Conservation (phyloP, 1,140 invertebrate genomes). For the Atta texana region DNA sequence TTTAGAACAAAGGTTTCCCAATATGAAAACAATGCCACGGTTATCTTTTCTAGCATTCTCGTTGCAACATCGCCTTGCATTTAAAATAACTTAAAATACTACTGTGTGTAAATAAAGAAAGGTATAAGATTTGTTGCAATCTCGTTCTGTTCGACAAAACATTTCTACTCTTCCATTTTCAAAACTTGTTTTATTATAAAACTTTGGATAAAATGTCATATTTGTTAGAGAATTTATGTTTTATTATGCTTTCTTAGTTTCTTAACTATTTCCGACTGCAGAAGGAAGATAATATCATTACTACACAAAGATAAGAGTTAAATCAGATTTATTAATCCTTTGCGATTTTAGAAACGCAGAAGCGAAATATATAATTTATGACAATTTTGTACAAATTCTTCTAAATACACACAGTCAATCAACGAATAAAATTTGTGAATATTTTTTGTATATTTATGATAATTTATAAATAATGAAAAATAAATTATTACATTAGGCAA, state of each 20-base stretch:
- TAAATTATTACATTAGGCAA: background rate
- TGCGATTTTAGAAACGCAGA: slow-evolving; percentile 1
- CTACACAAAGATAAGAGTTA: slow-evolving; percentile 26
- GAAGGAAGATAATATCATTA: slow-evolving; percentile 27
- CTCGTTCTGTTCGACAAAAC: background rate
- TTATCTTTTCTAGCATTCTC: slow-evolving; percentile 31
- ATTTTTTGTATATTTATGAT: background rate
- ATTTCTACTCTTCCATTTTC: background rate
- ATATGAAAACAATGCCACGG: slow-evolving; percentile 2
- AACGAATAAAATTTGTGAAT: slow-evolving; percentile 20
- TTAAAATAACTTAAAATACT: background rate
- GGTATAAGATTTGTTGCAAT: background rate
- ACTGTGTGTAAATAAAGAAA: slow-evolving; percentile 17
- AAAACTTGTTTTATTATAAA: background rate
- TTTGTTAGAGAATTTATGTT: background rate
- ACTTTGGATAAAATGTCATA: background rate
- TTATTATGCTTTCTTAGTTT: background rate
- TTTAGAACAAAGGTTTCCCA: slow-evolving; percentile 32
- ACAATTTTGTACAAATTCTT: background rate
- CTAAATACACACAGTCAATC: background rate
- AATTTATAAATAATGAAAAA: background rate
- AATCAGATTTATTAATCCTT: slow-evolving; percentile 48
- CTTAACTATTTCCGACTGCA: background rate
- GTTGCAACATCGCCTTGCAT: background rate
- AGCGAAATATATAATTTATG: background rate